Evolutionary conservation across 23 tunicate genomes (phyloP).

Genomic region (Trididemnum nubilum): DNA sequence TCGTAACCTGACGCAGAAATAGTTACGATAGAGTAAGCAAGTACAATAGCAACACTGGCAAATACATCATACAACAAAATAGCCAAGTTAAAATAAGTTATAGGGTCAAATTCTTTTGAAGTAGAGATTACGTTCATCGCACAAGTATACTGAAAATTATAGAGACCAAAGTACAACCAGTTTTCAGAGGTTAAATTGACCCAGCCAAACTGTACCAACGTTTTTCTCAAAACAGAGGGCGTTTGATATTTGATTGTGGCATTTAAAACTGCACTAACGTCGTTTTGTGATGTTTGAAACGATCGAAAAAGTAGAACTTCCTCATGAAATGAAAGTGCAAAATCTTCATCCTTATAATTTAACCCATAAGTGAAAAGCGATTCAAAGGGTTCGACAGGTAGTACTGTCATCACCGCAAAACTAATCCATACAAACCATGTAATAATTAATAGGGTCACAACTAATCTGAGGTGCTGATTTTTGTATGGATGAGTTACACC

Average conservation of each 20-base stretch:
- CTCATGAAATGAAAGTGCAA: background rate
- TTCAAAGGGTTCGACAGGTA: background rate
- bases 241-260: background rate
- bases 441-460: background rate
- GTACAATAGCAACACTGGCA: background rate
- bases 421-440: background rate
- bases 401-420: background rate
- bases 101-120: too few relatives aligned
- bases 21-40: background rate
- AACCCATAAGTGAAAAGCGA: background rate
- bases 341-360: background rate
- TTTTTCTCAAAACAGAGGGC: background rate
- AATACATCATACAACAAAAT: background rate
- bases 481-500: conserved; percentile 8
- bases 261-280: background rate
- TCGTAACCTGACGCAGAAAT: background rate
- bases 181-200: background rate
- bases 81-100: background rate
- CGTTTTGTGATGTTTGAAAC: background rate
- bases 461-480: background rate
- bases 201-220: background rate
- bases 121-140: background rate
- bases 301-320: background rate
- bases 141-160: background rate
- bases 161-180: background rate